phyloP scores from a whole-genome alignment of 2,888 invertebrate species.

The Agapetus fuscipes region DNA sequence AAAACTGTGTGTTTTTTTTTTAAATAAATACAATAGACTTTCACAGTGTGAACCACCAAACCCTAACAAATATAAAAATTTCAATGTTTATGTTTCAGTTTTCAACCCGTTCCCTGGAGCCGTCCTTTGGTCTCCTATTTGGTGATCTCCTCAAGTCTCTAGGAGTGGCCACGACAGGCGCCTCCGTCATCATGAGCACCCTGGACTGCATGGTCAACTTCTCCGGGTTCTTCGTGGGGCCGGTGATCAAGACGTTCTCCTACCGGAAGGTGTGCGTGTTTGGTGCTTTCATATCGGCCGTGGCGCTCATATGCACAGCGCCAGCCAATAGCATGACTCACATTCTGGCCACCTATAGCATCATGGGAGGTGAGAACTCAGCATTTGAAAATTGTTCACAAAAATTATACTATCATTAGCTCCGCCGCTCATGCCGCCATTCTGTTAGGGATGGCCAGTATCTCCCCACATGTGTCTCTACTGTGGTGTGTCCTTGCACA shows the following conservation, averaged over 20 bases:
- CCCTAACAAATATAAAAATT: too few species aligned
- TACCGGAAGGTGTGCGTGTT: constrained; percentile 61
- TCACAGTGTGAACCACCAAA: too few species aligned
- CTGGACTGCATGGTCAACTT: constrained; percentile 70
- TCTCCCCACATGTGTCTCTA: too few species aligned
- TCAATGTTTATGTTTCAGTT: too few species aligned
- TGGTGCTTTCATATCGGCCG: constrained; percentile 54
- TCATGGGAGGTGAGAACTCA: constrained; percentile 55
- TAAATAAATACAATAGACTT: too few species aligned
- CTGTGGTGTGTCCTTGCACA: too few species aligned
- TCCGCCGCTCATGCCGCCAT: too few species aligned
- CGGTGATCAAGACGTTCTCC: constrained; percentile 64
- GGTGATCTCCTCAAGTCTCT: constrained; percentile 60
- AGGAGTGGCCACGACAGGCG: constrained; percentile 64
- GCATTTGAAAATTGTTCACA: too few species aligned
- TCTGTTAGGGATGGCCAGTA: too few species aligned
- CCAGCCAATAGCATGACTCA: constrained; percentile 63
- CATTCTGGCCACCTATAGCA: constrained; percentile 62
- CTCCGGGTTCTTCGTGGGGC: constrained; percentile 67
- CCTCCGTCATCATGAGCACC: constrained; percentile 65
- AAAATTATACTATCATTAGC: too few species aligned
- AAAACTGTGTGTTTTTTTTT: too few species aligned
- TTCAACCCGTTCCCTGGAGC: constrained; percentile 70
- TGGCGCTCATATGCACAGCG: constrained; percentile 58
- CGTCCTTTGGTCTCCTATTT: constrained; percentile 72